Conservation (phyloP, 2,797 vertebrate genomes). For the Carduelis carduelis region DNA sequence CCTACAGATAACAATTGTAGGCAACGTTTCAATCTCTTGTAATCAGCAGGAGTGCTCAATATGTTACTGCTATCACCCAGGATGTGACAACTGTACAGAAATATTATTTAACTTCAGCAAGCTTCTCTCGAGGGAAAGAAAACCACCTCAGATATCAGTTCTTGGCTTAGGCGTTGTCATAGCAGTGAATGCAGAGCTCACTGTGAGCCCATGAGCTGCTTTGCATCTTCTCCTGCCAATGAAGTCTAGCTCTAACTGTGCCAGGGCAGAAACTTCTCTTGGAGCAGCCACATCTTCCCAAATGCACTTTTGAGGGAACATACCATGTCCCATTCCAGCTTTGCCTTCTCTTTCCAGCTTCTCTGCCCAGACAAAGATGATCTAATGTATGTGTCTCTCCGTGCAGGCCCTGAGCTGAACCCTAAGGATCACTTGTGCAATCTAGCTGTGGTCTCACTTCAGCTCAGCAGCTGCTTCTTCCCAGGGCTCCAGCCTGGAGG, state of each 20-base stretch:
- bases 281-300: neutral
- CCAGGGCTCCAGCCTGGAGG: neutral
- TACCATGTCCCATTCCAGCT: neutral
- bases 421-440: constrained; percentile 2
- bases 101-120: neutral
- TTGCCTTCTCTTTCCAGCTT: neutral
- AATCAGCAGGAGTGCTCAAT: neutral
- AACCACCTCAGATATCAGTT: neutral
- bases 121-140: neutral
- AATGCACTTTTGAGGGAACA: neutral
- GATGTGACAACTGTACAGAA: neutral
- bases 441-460: neutral
- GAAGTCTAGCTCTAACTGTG: neutral
- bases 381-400: neutral
- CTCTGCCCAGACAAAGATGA: neutral
- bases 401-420: constrained; percentile 18
- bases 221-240: neutral
- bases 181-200: neutral
- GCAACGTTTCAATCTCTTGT: neutral
- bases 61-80: neutral
- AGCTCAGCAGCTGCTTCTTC: constrained; percentile 41
- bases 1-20: neutral
- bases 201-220: neutral
- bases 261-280: neutral
- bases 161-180: neutral